Percentiles rank a stretch among this genome's conserved stretches.
Evolutionary conservation across 2,113 vertebrate species (phyloP).

Genomic region (Epinephelus lanceolatus): DNA sequence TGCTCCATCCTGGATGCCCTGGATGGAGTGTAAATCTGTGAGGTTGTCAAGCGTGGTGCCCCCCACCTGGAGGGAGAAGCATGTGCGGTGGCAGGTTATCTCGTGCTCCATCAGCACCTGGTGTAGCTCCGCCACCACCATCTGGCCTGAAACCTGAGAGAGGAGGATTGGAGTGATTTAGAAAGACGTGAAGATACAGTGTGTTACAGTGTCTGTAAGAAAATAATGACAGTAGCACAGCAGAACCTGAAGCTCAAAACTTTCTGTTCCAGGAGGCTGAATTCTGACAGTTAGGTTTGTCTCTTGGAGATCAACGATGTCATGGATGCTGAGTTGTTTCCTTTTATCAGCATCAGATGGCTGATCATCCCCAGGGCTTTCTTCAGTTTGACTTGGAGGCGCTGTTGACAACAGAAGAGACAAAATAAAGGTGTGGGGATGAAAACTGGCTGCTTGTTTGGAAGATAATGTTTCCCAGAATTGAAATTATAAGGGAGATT

Average conservation of each 20-base stretch:
- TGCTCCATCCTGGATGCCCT: constrained; percentile 89
- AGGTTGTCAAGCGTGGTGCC: constrained; percentile 90
- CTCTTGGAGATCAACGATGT: constrained; percentile 92
- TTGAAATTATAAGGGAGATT: neutral
- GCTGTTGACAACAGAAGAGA: constrained; percentile 35
- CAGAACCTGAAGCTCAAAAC: constrained; percentile 93
- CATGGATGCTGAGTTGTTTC: constrained; percentile 85
- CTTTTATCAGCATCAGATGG: constrained; percentile 72
- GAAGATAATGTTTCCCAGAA: neutral
- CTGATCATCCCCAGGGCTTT: constrained; percentile 76
- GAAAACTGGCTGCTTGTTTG: neutral
- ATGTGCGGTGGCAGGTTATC: constrained; percentile 93
- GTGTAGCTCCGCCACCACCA: constrained; percentile 95
- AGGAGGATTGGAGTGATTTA: neutral
- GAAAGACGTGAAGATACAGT: neutral
- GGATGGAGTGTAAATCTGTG: constrained; percentile 89
- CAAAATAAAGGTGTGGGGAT: neutral
- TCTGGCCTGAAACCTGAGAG: constrained; percentile 92
- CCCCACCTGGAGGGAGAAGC: constrained; percentile 94
- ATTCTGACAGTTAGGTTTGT: constrained; percentile 91
- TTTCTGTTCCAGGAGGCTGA: constrained; percentile 89
- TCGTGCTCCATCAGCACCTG: constrained; percentile 96
- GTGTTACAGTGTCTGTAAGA: neutral
- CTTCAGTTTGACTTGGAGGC: constrained; percentile 51
- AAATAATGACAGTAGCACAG: neutral